Evolutionary conservation across 2,888 invertebrate genomes (phyloP).

Genomic region (Catocala nupta): DNA sequence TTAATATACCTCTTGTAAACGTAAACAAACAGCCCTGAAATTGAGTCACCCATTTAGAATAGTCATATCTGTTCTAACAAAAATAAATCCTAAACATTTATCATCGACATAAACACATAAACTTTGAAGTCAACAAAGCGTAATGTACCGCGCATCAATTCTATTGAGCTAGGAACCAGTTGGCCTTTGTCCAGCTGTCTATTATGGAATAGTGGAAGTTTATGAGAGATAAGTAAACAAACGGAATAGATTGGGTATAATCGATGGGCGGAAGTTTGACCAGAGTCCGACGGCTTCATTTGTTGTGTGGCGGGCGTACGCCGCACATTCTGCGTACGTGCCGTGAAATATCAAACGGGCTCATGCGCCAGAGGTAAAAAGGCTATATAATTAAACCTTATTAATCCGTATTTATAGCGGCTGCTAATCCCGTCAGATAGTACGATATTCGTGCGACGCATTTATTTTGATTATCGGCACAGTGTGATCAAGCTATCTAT

Average conservation of each 20-base stretch:
- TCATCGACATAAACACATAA: background rate
- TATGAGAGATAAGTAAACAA: conserved; percentile 39
- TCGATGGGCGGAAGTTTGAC: conserved; percentile 51
- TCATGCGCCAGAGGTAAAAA: conserved; percentile 55
- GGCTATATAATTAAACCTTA: conserved; percentile 75
- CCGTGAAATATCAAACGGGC: conserved; percentile 57
- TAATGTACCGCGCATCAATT: conserved; percentile 12
- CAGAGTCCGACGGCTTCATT: conserved; percentile 48
- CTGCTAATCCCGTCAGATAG: conserved; percentile 61
- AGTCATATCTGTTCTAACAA: background rate
- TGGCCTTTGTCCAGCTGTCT: conserved; percentile 14
- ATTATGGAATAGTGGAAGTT: conserved; percentile 25
- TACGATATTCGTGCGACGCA: conserved; percentile 27
- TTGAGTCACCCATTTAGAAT: too few species aligned
- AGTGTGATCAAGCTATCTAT: too few species aligned
- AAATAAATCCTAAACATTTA: background rate
- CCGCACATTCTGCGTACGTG: conserved; percentile 64
- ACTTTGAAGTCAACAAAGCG: conserved; percentile 10
- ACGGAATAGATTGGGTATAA: conserved; percentile 36
- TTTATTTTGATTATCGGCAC: conserved; percentile 34
- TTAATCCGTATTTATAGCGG: conserved; percentile 75
- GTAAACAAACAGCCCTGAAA: too few species aligned
- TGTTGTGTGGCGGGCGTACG: conserved; percentile 40
- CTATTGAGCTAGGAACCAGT: conserved; percentile 12
- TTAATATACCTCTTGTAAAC: too few species aligned